phyloP scores from a whole-genome alignment of 2,113 vertebrate genomes.

The Corythoichthys haematopterus region DNA sequence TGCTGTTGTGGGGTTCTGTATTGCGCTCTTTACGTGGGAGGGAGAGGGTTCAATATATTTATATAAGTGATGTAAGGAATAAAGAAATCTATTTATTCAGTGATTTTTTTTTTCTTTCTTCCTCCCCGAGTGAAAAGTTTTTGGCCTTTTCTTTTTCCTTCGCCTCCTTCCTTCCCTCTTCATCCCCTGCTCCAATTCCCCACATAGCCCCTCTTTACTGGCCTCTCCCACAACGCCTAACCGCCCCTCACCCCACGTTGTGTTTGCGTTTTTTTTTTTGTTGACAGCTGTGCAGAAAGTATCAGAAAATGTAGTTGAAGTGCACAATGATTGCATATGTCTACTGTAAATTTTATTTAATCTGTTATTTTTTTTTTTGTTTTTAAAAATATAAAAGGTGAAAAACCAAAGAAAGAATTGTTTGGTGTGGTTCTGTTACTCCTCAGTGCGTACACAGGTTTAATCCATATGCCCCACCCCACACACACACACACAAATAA shows the following conservation, averaged over 20 bases:
- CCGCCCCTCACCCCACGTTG: conserved; percentile 31
- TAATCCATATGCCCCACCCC: no score
- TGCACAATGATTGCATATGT: conserved; percentile 82
- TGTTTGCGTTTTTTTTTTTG: conserved; percentile 67
- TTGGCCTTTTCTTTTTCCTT: conserved; percentile 59
- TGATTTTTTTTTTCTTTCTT: conserved; percentile 59
- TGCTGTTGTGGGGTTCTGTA: conserved; percentile 78
- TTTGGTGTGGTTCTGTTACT: conserved; percentile 1
- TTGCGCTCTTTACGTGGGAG: conserved; percentile 59
- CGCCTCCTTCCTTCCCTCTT: conserved; percentile 35
- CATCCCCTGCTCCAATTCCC: conserved; percentile 15
- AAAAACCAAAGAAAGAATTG: conserved; percentile 54
- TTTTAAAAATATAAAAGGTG: conserved; percentile 83
- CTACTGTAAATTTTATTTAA: conserved; percentile 83
- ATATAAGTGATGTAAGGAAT: conserved; percentile 83
- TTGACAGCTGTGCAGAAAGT: conserved; percentile 78
- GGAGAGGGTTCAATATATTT: conserved; percentile 76
- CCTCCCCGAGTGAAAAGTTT: conserved; percentile 54
- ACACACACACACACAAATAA: no score
- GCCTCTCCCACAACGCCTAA: conserved; percentile 32
- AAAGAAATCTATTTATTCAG: conserved; percentile 80
- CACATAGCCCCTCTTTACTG: conserved; percentile 44
- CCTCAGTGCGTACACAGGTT: neutral
- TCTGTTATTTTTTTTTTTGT: conserved; percentile 80
- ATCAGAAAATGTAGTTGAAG: conserved; percentile 78